phyloP scores from a whole-genome alignment of 1,140 invertebrate genomes.

The Oreohelix idahoensis region DNA sequence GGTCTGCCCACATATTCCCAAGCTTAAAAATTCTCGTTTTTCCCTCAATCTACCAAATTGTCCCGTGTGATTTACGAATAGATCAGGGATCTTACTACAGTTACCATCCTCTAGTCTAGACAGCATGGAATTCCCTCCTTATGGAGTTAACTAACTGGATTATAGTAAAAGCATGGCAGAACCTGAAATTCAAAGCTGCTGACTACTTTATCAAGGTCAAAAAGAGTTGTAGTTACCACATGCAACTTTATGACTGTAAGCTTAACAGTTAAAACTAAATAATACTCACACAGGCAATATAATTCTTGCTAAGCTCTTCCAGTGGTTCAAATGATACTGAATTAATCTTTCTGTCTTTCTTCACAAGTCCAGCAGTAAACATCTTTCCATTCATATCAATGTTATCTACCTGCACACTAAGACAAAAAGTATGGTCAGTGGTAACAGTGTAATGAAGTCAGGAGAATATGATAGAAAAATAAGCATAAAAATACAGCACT shows the following conservation, averaged over 20 bases:
- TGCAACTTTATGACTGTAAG: too few species aligned
- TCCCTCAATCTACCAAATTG: too few species aligned
- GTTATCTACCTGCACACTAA: conserved; percentile 7
- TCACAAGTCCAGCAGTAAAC: neutral
- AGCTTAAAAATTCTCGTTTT: too few species aligned
- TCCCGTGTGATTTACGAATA: too few species aligned
- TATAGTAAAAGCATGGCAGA: too few species aligned
- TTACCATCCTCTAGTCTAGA: too few species aligned
- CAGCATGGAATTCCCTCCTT: too few species aligned
- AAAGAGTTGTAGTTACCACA: neutral
- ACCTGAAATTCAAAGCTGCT: neutral
- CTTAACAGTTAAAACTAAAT: neutral
- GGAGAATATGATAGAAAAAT: neutral
- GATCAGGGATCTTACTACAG: too few species aligned
- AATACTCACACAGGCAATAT: conserved; percentile 16
- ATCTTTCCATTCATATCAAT: neutral
- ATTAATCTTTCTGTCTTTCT: neutral
- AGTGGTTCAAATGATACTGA: neutral
- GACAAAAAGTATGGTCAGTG: too few species aligned
- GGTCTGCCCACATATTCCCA: too few species aligned
- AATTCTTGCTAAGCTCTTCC: neutral
- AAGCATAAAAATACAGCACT: neutral
- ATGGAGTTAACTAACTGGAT: too few species aligned
- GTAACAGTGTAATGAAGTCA: too few species aligned
- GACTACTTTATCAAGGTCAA: neutral